A percentile compares a stretch with the other conserved stretches of the same genome.
phyloP scores from a whole-genome alignment of 2,113 vertebrate genomes.

The Rhynchopsitta pachyrhyncha region DNA sequence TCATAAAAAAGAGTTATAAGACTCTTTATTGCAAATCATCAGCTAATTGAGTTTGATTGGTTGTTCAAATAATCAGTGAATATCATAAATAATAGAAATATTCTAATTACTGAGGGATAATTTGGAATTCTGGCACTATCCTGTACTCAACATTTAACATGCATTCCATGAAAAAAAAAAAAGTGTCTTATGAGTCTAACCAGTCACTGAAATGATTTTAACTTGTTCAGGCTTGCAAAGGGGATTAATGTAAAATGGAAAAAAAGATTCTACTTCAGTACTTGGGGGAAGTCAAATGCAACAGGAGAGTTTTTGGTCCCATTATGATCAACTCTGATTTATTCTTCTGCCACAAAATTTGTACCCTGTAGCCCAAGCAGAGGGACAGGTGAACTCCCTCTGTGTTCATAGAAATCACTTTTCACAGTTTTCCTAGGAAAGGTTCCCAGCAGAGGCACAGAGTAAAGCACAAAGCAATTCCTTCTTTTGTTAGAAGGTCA shows the following conservation, averaged over 20 bases:
- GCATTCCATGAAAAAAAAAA: neutral
- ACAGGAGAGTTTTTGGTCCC: neutral
- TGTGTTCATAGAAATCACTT: neutral
- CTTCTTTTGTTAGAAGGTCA: neutral
- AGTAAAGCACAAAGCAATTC: neutral
- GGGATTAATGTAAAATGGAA: neutral
- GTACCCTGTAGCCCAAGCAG: neutral
- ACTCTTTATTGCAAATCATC: neutral
- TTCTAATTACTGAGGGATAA: neutral
- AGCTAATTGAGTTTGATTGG: neutral
- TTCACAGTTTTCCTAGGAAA: neutral
- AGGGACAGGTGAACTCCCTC: neutral
- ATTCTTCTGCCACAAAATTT: neutral
- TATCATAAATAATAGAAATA: neutral
- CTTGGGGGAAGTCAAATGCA: neutral
- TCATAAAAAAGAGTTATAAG: neutral
- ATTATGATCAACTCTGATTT: neutral
- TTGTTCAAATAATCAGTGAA: neutral
- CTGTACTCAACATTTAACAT: neutral
- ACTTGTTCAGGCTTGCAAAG: neutral
- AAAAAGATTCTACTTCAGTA: neutral
- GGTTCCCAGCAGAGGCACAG: neutral
- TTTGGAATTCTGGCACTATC: neutral
- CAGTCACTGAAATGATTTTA: neutral
- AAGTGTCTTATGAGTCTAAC: neutral